A percentile compares a stretch with the other conserved stretches of the same genome.
phyloP scores from a whole-genome alignment of 2,888 invertebrate genomes.

The Athalia circularis region DNA sequence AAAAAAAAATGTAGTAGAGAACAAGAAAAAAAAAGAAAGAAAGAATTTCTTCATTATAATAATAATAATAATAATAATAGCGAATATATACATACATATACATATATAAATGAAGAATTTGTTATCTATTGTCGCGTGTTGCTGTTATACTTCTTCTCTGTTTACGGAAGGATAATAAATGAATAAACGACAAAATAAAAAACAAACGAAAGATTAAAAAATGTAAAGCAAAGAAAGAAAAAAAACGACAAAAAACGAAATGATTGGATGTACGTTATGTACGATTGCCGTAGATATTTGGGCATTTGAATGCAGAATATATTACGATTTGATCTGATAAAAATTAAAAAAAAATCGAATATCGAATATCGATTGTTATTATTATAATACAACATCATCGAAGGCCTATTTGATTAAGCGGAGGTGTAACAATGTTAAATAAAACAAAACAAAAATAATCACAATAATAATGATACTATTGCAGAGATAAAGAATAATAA shows the following conservation, averaged over 20 bases:
- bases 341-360: too few species aligned
- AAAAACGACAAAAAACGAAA: conserved; percentile 53
- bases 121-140: conserved; percentile 60
- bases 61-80: not conserved
- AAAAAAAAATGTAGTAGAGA: not conserved
- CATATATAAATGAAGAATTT: conserved; percentile 57
- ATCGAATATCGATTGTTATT: too few species aligned
- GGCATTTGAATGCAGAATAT: too few species aligned
- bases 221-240: conserved; percentile 47
- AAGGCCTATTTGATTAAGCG: too few species aligned
- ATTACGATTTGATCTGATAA: too few species aligned
- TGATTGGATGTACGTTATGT: too few species aligned
- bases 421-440: too few species aligned
- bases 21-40: conserved; percentile 46
- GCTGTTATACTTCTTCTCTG: conserved; percentile 31
- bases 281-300: too few species aligned
- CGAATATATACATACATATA: too few species aligned
- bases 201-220: conserved; percentile 48
- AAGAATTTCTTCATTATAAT: conserved; percentile 63
- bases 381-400: too few species aligned
- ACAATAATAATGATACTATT: conserved; percentile 20
- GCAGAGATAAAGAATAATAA: conserved; percentile 29
- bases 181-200: conserved; percentile 1
- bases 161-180: conserved; percentile 10
- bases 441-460: conserved; percentile 17